Conservation (phyloP, 1,140 invertebrate genomes). For the Gonatopus flavifemur region DNA sequence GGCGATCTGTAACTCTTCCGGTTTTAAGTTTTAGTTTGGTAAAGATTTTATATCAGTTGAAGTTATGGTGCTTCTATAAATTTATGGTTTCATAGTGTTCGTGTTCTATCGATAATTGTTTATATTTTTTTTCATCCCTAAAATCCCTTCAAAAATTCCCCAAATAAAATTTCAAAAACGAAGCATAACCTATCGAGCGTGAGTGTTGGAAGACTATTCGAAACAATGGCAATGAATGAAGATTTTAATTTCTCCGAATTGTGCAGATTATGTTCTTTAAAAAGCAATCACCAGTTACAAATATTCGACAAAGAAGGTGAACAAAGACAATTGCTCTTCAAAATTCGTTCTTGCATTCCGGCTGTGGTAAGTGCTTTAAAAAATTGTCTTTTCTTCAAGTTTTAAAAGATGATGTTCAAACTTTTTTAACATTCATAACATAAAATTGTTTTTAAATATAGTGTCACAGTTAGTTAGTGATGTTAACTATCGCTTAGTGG, state of each 20-base stretch:
- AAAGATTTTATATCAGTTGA: no score
- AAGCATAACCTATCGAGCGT: slow-evolving; percentile 31
- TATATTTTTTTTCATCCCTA: no score
- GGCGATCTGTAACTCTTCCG: slow-evolving; percentile 28
- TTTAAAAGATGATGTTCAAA: slow-evolving; percentile 20
- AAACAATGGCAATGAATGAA: slow-evolving; percentile 64
- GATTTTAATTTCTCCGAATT: slow-evolving; percentile 70
- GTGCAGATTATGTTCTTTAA: slow-evolving; percentile 68
- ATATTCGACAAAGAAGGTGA: slow-evolving; percentile 72
- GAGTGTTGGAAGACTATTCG: slow-evolving; percentile 12
- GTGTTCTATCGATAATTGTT: no score
- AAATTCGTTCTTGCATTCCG: slow-evolving; percentile 67
- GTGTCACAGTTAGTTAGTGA: no score
- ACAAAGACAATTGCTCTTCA: slow-evolving; percentile 69
- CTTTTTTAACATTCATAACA: neutral
- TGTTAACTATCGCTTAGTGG: no score
- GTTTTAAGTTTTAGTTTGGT: slow-evolving; percentile 24
- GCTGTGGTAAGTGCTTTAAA: slow-evolving; percentile 60
- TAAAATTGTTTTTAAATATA: no score
- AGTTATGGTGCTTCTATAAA: no score
- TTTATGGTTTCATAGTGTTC: no score
- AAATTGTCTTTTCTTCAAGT: neutral
- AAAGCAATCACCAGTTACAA: slow-evolving; percentile 65
- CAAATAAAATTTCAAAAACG: no score
- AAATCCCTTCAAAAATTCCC: no score